phyloP scores from a whole-genome alignment of 2,888 invertebrate species.

The Koerneria pararmatus region DNA sequence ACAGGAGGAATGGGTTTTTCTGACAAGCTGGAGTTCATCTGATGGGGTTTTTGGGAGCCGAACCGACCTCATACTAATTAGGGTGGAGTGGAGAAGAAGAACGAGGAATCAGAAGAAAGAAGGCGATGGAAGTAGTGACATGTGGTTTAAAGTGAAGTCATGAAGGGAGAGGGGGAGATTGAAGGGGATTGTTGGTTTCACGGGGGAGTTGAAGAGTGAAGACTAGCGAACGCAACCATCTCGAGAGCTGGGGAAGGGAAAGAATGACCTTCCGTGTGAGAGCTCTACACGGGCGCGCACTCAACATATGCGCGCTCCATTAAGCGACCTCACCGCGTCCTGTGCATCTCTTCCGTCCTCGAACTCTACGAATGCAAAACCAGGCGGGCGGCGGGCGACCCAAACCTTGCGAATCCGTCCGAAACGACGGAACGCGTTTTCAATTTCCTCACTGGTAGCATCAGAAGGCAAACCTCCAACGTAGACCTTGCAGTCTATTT shows the following conservation, averaged over 20 bases:
- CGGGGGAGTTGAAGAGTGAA: no score
- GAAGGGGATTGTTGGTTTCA: no score
- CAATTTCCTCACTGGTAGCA: constrained; percentile 70
- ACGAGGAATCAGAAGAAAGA: no score
- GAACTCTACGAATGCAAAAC: constrained; percentile 63
- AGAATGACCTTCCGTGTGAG: constrained; percentile 60
- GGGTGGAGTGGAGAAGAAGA: no score
- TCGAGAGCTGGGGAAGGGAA: no score
- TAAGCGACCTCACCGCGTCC: constrained; percentile 61
- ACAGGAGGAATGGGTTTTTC: no score
- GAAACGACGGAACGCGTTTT: constrained; percentile 80
- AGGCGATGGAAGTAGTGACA: no score
- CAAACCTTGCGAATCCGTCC: constrained; percentile 81
- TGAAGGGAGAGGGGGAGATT: no score
- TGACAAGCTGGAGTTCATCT: no score
- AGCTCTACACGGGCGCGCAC: constrained; percentile 61
- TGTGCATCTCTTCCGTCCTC: constrained; percentile 73
- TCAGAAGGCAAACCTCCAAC: constrained; percentile 85
- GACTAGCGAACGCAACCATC: constrained; percentile 38
- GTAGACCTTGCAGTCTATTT: constrained; percentile 71
- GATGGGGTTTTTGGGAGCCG: no score
- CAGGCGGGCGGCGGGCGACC: constrained; percentile 88
- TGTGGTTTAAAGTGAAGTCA: no score
- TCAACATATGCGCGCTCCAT: constrained; percentile 64
- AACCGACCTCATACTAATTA: no score